These are phyloP conservation scores for Drosophila demipolita DNA, from an alignment of 2,888 invertebrate genomes.

Conservation along the genomic window DNA sequence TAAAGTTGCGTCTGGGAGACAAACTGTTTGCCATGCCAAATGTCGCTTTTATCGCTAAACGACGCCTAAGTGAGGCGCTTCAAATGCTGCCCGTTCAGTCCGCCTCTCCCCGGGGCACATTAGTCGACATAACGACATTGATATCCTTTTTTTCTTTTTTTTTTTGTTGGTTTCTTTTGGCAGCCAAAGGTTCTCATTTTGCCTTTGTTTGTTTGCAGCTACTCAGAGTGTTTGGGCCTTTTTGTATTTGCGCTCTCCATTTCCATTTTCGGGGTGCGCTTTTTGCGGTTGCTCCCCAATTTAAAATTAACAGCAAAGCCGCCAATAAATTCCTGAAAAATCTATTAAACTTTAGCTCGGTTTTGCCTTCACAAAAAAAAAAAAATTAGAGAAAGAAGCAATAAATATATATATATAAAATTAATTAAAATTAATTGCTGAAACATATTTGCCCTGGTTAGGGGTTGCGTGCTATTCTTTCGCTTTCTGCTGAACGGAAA, in stretches of 20 bases:
- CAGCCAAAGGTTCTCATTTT: conserved; percentile 33
- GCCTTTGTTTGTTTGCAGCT: conserved; percentile 34
- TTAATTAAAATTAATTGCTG: conserved; percentile 80
- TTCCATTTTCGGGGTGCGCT: conserved; percentile 54
- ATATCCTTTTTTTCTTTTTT: conserved; percentile 56
- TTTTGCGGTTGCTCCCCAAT: conserved; percentile 57
- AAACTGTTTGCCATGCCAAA: conserved; percentile 44
- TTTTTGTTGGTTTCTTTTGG: conserved; percentile 7
- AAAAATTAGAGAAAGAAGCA: neutral
- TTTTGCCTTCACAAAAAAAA: conserved; percentile 6
- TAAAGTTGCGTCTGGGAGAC: conserved; percentile 56
- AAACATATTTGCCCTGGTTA: conserved; percentile 62
- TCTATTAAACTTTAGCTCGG: conserved; percentile 45
- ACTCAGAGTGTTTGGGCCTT: conserved; percentile 15
- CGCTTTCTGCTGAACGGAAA: conserved; percentile 14
- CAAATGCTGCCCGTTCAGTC: conserved; percentile 18
- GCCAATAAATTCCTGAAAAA: conserved; percentile 60
- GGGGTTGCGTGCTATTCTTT: conserved; percentile 16
- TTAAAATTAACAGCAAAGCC: conserved; percentile 57
- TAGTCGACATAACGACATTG: conserved; percentile 67
- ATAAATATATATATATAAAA: conserved; percentile 46
- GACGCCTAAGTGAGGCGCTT: conserved; percentile 75
- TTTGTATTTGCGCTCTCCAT: conserved; percentile 51
- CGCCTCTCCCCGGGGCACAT: conserved; percentile 54
- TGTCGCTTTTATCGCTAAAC: conserved; percentile 76